These are phyloP conservation scores for Herpetotheres cachinnans DNA, from an alignment of 2,113 vertebrate species.

Conservation along the genomic window DNA sequence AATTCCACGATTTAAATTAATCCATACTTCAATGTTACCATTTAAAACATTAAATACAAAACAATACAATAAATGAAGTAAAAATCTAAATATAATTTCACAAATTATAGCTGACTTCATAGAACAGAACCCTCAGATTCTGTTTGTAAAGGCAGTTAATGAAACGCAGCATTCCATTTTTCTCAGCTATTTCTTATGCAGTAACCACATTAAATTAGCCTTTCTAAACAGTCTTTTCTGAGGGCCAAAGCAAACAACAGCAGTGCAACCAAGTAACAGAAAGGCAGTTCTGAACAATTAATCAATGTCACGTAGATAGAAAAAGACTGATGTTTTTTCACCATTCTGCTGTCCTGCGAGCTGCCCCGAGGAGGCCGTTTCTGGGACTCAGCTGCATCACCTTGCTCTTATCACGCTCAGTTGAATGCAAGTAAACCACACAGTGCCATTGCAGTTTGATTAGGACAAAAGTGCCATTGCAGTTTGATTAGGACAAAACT, in stretches of 20 bases:
- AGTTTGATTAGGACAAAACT: slow-evolving; percentile 65
- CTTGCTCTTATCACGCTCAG: slow-evolving; percentile 61
- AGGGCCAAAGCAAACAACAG: slow-evolving; percentile 31
- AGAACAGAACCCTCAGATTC: background rate
- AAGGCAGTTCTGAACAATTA: slow-evolving; percentile 70
- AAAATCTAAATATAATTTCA: background rate
- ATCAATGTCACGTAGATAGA: slow-evolving; percentile 77
- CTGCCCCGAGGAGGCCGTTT: slow-evolving; percentile 29
- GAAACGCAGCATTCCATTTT: background rate
- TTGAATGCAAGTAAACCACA: slow-evolving; percentile 30
- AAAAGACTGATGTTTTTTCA: slow-evolving; percentile 68
- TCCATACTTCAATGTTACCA: background rate
- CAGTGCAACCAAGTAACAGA: background rate
- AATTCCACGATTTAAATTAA: background rate
- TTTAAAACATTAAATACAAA: background rate
- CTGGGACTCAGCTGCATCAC: slow-evolving; percentile 55
- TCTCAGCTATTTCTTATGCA: background rate
- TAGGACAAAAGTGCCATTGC: slow-evolving; percentile 54
- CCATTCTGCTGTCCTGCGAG: background rate
- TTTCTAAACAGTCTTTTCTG: slow-evolving; percentile 7
- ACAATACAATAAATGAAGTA: background rate
- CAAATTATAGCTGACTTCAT: background rate
- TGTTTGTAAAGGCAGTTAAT: background rate
- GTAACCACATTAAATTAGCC: background rate
- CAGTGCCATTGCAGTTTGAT: slow-evolving; percentile 33